Evolutionary conservation across 2,888 invertebrate species (phyloP).

Genomic region (Tenthredo notha): DNA sequence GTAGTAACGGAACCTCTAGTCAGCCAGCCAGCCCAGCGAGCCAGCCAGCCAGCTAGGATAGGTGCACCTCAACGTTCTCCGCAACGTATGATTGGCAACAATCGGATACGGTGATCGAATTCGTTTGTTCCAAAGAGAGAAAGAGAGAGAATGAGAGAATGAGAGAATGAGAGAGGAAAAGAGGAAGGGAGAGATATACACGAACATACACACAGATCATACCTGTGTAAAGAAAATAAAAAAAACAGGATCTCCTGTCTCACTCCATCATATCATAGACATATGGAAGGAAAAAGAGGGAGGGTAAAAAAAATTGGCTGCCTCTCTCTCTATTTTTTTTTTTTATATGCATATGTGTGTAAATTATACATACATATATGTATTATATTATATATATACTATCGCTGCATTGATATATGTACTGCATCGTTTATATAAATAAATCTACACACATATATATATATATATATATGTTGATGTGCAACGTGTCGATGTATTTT

Average conservation of each 20-base stretch:
- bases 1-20: conserved; percentile 1
- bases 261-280: background rate
- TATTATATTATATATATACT: background rate
- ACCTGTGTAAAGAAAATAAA: background rate
- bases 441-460: too few species aligned
- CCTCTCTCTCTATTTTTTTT: too few species aligned
- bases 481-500: background rate
- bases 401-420: too few species aligned
- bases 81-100: conserved; percentile 77
- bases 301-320: background rate
- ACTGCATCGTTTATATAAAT: background rate
- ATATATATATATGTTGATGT: background rate
- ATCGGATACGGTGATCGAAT: conserved; percentile 77
- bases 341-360: too few species aligned
- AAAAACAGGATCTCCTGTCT: background rate
- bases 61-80: conserved; percentile 2
- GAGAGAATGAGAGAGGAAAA: background rate
- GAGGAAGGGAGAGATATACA: background rate
- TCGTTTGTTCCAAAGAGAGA: conserved; percentile 70
- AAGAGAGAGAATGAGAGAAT: background rate
- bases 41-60: background rate
- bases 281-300: too few species aligned
- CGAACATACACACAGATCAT: background rate
- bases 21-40: background rate
- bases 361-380: too few species aligned